Evolutionary conservation across 2,113 vertebrate species (phyloP), one percentile per base, ranked within the genome.

Genomic region (Rana temporaria): DNA sequence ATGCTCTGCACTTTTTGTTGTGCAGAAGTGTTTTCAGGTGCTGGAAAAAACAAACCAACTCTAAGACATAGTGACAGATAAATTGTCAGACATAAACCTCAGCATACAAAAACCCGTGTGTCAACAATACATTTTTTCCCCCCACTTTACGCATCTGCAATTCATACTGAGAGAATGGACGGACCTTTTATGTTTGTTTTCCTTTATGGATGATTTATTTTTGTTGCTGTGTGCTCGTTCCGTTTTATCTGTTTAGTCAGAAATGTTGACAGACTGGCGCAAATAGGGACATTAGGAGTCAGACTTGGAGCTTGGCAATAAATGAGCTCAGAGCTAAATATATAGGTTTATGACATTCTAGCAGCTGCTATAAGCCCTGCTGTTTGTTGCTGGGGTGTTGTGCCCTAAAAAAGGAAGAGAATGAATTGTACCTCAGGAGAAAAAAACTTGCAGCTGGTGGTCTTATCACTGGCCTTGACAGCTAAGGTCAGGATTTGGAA

Each of bases 381-480:
- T 90, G 88, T 90, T 91, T 87, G 89, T 90, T 86, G 84, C 86
- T 85, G 85, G 86, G 42, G 38, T 87, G 30, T 81, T 55, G 72
- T 88, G 88, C 87, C 79, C 93, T 94, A 94, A 93, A 94, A 95
- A 94, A 93, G 91, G 91, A 93, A 93, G 90, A 91, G 90, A 94
- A 93, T 93, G 92, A 85, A 93, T 94, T 92, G 92, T 94, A 91
- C 90, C 89, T 30, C 0, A 4, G 52, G 84, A 48, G 42, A 86
- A 88, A 86, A 83, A 86, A 87, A 85, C 71, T 89, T 88, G 84
- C 91, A 94, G 91, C 91, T 94, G 92, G 87, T 92, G 84, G 87
- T 81, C 91, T 95, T 93, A 95, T 96, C 96, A 95, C 86, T 95
- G 90, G 88, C 82, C 84, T 71, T 95, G 95, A 96, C 95, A 97